Percentiles rank a stretch among this genome's conserved stretches.
These are phyloP conservation scores for Numida meleagris DNA, from an alignment of 2,113 vertebrate species.

Conservation along the genomic window DNA sequence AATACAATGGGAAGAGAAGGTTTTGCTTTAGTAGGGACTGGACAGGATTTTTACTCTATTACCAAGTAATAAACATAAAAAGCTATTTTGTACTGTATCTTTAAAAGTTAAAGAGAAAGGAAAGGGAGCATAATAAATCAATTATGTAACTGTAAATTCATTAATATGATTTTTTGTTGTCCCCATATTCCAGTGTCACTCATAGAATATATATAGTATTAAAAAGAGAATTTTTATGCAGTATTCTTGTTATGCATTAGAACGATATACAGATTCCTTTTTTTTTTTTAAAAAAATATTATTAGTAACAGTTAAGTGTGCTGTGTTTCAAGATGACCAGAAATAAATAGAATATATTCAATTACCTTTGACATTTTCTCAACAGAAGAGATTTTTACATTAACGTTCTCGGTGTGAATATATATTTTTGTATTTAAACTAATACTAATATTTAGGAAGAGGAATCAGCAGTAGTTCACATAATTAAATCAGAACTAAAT, in stretches of 20 bases:
- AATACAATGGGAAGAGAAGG: not conserved
- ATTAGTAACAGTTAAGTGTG: not conserved
- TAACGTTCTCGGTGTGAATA: not conserved
- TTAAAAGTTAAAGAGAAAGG: not conserved
- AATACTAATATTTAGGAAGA: not conserved
- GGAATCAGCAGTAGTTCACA: not conserved
- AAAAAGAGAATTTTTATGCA: not conserved
- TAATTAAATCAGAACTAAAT: not conserved
- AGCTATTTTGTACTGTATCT: conserved; percentile 37
- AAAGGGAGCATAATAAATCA: conserved; percentile 1
- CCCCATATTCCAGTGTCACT: not conserved
- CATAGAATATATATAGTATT: not conserved
- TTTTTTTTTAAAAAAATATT: not conserved
- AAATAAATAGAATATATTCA: conserved; percentile 3
- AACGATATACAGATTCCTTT: not conserved
- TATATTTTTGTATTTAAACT: conserved; percentile 27
- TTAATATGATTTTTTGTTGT: not conserved
- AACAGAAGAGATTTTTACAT: conserved; percentile 23
- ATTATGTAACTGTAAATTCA: conserved; percentile 31
- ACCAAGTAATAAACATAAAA: conserved; percentile 58
- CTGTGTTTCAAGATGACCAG: not conserved
- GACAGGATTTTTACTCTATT: conserved; percentile 66
- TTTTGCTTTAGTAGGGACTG: conserved; percentile 38
- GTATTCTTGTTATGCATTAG: not conserved
- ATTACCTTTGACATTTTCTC: conserved; percentile 5